These are phyloP conservation scores for Thymelicus lineola DNA, from an alignment of 2,888 invertebrate species.

Conservation along the genomic window DNA sequence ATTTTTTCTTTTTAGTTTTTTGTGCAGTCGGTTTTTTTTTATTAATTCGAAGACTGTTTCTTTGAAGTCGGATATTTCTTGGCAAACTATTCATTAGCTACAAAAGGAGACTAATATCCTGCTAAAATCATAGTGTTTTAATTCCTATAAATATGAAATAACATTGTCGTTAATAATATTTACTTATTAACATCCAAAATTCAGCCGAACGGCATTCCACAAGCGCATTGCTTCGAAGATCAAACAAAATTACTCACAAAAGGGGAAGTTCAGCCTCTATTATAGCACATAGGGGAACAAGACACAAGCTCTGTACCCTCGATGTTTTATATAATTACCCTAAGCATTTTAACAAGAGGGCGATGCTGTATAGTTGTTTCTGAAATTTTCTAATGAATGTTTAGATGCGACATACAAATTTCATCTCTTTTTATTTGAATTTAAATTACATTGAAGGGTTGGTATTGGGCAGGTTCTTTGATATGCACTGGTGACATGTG, in stretches of 20 bases:
- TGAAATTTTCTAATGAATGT: conserved; percentile 77
- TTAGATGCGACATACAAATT: conserved; percentile 78
- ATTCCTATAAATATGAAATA: background rate
- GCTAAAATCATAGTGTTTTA: background rate
- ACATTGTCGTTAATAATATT: background rate
- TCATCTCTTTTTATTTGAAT: conserved; percentile 72
- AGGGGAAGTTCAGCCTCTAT: conserved; percentile 67
- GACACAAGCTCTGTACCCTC: conserved; percentile 63
- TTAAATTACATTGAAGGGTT: conserved; percentile 66
- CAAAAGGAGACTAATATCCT: too few species aligned
- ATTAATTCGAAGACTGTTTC: too few species aligned
- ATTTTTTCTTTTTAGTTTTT: too few species aligned
- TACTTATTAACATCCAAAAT: conserved; percentile 4
- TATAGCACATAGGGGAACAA: conserved; percentile 69
- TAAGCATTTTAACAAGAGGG: conserved; percentile 78
- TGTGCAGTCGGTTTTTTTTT: too few species aligned
- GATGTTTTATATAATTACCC: conserved; percentile 81
- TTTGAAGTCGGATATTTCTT: too few species aligned
- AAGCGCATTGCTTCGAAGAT: conserved; percentile 65
- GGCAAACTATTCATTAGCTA: too few species aligned
- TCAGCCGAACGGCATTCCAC: conserved; percentile 40
- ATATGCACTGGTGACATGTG: conserved; percentile 71
- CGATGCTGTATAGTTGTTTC: conserved; percentile 64
- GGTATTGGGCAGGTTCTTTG: conserved; percentile 54
- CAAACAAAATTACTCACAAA: conserved; percentile 76